phyloP scores from a whole-genome alignment of 2,888 invertebrate species.

The Lepetodrilus schrolli region DNA sequence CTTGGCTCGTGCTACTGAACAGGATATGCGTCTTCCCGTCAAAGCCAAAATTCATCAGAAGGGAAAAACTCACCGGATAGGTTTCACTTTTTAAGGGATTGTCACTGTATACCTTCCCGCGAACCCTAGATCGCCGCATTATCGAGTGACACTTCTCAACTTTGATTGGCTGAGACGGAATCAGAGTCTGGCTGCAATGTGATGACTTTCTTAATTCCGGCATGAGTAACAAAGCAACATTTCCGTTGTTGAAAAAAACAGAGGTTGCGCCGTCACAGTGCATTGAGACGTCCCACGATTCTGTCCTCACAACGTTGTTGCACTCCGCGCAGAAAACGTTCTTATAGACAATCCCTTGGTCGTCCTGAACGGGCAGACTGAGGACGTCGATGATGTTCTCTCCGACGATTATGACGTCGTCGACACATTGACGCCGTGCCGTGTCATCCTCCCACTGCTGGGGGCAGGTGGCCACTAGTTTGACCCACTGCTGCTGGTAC shows the following conservation, averaged over 20 bases:
- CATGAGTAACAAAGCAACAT: constrained; percentile 9
- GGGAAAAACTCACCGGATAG: constrained; percentile 59
- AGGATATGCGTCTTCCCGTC: constrained; percentile 67
- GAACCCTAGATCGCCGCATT: background rate
- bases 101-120: background rate
- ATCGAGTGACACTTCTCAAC: constrained; percentile 5
- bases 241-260: constrained; percentile 28
- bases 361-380: constrained; percentile 58
- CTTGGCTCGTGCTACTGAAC: constrained; percentile 49
- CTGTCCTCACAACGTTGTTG: constrained; percentile 42
- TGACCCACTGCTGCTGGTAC: constrained; percentile 44
- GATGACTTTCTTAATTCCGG: background rate
- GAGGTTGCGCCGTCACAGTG: constrained; percentile 47
- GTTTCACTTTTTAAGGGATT: background rate
- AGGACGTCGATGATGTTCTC: constrained; percentile 45
- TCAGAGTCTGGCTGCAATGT: constrained; percentile 30
- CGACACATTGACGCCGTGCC: constrained; percentile 42
- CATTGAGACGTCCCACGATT: constrained; percentile 53
- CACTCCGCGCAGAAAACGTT: constrained; percentile 64
- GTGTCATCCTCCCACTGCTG: constrained; percentile 33
- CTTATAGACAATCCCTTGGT: constrained; percentile 56
- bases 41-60: constrained; percentile 70
- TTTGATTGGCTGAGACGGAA: constrained; percentile 29
- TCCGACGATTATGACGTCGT: constrained; percentile 25
- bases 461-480: constrained; percentile 53